phyloP scores from a whole-genome alignment of 2,888 invertebrate species.

The Craniophora ligustri region DNA sequence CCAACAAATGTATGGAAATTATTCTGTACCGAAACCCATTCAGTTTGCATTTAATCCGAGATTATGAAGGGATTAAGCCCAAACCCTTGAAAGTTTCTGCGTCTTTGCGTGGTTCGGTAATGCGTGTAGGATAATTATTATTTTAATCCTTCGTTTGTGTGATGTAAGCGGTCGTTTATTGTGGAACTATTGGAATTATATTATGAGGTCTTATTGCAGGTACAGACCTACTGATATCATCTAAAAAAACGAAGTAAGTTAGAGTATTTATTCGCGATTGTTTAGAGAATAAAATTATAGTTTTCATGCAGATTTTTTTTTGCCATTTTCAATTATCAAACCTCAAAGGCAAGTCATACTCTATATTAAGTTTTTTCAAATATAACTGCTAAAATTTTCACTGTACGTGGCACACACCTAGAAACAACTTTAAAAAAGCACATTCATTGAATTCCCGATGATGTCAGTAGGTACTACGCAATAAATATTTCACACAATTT shows the following conservation, averaged over 20 bases:
- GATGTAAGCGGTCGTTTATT: conserved; percentile 32
- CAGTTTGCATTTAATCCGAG: conserved; percentile 66
- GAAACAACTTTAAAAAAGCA: too few species aligned
- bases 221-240: too few species aligned
- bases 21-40: conserved; percentile 58
- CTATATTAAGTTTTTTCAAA: too few species aligned
- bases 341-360: too few species aligned
- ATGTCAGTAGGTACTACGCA: conserved; percentile 7
- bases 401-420: too few species aligned
- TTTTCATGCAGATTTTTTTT: too few species aligned
- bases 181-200: conserved; percentile 15
- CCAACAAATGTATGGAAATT: conserved; percentile 70
- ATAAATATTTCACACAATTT: conserved; percentile 37
- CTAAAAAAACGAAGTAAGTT: too few species aligned
- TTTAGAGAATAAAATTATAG: too few species aligned
- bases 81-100: conserved; percentile 54
- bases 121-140: conserved; percentile 55
- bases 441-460: not conserved
- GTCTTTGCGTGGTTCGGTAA: conserved; percentile 48
- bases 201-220: too few species aligned
- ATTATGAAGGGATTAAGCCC: conserved; percentile 60
- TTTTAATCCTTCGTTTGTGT: conserved; percentile 48
- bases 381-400: too few species aligned
- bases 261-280: too few species aligned
- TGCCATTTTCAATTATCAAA: too few species aligned